Evolutionary conservation across 2,888 invertebrate species (phyloP).

Genomic region (Ectemnius cavifrons): DNA sequence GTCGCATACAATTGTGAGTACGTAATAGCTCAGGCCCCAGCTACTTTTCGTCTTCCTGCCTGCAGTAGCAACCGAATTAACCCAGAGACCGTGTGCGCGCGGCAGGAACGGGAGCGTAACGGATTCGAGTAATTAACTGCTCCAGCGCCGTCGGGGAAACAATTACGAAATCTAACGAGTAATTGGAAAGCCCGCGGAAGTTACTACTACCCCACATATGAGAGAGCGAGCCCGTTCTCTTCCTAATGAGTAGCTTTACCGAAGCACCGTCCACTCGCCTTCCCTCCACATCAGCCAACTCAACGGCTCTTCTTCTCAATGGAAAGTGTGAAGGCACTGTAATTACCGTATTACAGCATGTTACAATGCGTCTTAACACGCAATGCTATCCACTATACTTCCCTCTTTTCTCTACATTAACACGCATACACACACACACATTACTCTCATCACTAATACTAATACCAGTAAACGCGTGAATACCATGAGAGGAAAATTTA

Average conservation of each 20-base stretch:
- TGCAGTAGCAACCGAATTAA: conserved; percentile 21
- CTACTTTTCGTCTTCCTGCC: conserved; percentile 42
- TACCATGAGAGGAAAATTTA: too few species aligned
- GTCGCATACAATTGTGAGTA: too few species aligned
- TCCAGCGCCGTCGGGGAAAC: conserved; percentile 47
- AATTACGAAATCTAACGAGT: conserved; percentile 65
- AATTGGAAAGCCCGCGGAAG: conserved; percentile 57
- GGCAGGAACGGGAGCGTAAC: conserved; percentile 63
- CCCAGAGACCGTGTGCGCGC: too few species aligned
- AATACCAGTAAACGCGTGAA: too few species aligned
- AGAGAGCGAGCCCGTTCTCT: conserved; percentile 24
- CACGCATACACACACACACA: too few species aligned
- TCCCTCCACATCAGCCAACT: not conserved
- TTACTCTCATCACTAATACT: too few species aligned
- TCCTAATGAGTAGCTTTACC: conserved; percentile 17
- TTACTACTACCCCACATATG: conserved; percentile 55
- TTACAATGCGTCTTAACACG: not conserved
- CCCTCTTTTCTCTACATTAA: too few species aligned
- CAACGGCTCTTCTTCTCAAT: not conserved
- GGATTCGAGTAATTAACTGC: conserved; percentile 65
- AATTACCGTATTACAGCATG: not conserved
- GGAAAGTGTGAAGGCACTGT: conserved; percentile 3
- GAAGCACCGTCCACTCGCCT: conserved; percentile 6
- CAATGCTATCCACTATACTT: too few species aligned
- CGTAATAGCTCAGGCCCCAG: conserved; percentile 1